Base-by-base conservation (phyloP, 2,888 invertebrate species). In the Himalopsyche japonica region DNA sequence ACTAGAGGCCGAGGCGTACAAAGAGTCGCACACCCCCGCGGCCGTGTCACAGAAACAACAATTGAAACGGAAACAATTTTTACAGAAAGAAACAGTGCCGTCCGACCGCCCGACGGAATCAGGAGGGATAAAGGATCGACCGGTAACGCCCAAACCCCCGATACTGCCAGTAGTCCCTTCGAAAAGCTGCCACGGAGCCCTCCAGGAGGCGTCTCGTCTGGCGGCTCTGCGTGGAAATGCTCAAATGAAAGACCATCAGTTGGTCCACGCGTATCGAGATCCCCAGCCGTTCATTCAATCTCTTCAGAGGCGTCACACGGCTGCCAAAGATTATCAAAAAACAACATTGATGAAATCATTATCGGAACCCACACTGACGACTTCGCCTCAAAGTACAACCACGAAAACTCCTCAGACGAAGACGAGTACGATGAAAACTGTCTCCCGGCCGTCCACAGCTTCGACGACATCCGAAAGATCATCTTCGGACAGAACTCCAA, bases 1-100 rank as follows among this genome's bases (percentile, higher is more conserved):
- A 89, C 89, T 91, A 90, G 92, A 92, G 89, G 91, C 91, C 0
- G 92, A 92, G 86, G 92, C 92, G 7, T 92, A 92, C 64, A 87
- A 86, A 86, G 86, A 84, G 85, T 86, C 70, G 77, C 84, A 86
- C 82, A 43, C 84, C 47, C 78, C 83, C 30, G 70, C 86, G 76
- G 80, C 82, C 76, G 57, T 84, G 57, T 80, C 85, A 64, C 85
- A 83, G 83, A 87, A 87, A 87, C 80, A 57, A 48, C 81, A 80
- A 85, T 82, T 87, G 86, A 87, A 87, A 87, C 87, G 87, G 85
- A 87, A 87, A 87, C 83, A 80, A 87, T 87, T 87, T 82, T 87
- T 87, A 83, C 87, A 87, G 87, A 86, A 82, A 86, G 87, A 86
- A 84, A 82, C 24, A 76, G 32, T 49, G 78, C 64, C 84, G 79